Percentiles rank a stretch among this genome's conserved stretches.
These are phyloP conservation scores for Condylura cristata DNA, from an alignment of 2,113 vertebrate species.

Conservation along the genomic window DNA sequence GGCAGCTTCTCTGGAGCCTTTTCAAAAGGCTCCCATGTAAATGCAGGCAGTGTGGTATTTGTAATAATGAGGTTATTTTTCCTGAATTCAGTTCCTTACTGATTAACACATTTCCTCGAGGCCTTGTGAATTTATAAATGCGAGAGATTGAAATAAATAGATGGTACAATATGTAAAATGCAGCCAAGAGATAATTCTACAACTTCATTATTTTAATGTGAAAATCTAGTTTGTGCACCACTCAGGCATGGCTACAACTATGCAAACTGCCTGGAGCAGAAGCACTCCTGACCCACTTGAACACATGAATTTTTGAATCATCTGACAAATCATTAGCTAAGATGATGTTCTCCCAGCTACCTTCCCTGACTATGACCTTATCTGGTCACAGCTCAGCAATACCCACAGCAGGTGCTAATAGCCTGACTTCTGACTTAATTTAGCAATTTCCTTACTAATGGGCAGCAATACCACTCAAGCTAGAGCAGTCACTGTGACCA, in stretches of 20 bases:
- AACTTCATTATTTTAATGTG: background rate
- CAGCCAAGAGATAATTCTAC: background rate
- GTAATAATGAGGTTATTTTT: background rate
- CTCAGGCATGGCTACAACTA: background rate
- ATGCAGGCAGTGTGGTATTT: background rate
- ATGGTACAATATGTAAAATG: background rate
- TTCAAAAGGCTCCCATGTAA: background rate
- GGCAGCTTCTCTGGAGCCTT: background rate
- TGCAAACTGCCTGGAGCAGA: background rate
- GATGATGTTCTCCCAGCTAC: background rate
- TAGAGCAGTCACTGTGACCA: slow-evolving; percentile 1
- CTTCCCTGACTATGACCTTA: background rate
- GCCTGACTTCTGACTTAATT: background rate
- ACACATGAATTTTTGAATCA: background rate
- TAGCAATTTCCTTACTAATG: slow-evolving; percentile 44
- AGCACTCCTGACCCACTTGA: background rate
- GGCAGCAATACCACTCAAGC: background rate
- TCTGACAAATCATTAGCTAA: slow-evolving; percentile 25
- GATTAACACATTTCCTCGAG: slow-evolving; percentile 29
- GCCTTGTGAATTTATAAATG: background rate
- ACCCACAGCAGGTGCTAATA: background rate
- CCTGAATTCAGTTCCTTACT: background rate
- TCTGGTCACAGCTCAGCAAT: slow-evolving; percentile 31
- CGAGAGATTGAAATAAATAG: background rate
- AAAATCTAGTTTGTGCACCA: background rate